phyloP scores from a whole-genome alignment of 2,888 invertebrate genomes.

The Caenorhabditis wallacei region DNA sequence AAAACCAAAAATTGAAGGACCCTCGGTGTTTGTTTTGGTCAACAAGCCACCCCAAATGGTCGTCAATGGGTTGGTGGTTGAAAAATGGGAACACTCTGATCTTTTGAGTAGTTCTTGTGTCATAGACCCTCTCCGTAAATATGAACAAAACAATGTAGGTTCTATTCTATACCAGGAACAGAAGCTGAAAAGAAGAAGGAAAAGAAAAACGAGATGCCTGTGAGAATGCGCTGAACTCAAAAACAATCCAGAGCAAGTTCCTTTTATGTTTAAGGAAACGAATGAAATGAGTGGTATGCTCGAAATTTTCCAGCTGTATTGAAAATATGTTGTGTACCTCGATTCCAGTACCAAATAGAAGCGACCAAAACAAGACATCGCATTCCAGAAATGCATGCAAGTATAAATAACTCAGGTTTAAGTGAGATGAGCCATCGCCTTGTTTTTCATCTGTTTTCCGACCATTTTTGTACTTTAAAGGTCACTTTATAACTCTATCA shows the following conservation, averaged over 20 bases:
- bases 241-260: slow-evolving; percentile 23
- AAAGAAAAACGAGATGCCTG: slow-evolving; percentile 6
- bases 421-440: no score
- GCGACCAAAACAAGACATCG: neutral
- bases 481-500: neutral
- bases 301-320: neutral
- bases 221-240: slow-evolving; percentile 32
- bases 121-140: neutral
- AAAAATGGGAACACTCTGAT: slow-evolving; percentile 36
- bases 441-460: no score
- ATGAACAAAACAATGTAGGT: slow-evolving; percentile 30
- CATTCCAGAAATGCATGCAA: slow-evolving; percentile 1
- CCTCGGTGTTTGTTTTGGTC: slow-evolving; percentile 49
- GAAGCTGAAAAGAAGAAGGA: slow-evolving; percentile 11
- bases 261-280: neutral
- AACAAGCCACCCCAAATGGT: slow-evolving; percentile 27
- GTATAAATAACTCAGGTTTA: neutral
- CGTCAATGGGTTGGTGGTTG: neutral
- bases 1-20: slow-evolving; percentile 25
- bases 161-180: slow-evolving; percentile 7
- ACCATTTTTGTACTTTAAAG: neutral
- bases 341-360: neutral
- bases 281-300: neutral
- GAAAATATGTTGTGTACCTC: neutral
- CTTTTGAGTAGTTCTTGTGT: slow-evolving; percentile 47